Base-by-base conservation (phyloP, 2,888 invertebrate species). In the Drosophila mercatorum region DNA sequence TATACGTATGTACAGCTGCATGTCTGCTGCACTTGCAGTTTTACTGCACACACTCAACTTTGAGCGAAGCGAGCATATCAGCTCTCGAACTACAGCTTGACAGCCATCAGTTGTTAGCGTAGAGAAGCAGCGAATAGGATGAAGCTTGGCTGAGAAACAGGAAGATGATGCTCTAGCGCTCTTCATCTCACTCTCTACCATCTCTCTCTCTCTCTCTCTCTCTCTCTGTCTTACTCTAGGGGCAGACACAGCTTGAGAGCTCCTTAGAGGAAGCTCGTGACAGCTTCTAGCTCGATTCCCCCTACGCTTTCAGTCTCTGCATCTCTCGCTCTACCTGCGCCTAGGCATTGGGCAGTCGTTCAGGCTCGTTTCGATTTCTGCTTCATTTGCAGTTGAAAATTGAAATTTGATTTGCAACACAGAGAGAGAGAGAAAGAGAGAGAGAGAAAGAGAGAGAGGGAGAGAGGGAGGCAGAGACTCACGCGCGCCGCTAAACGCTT, bases 21-120 rank as follows among this genome's bases (percentile, higher is more conserved):
- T 17, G 28, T 38, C 14, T 64, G 64, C 46, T 49, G 31, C n/a
- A 59, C 65, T 36, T 52, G 59, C 73, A 57, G 17, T 65, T 72
- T 67, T 61, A 5, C 7, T 6, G 14, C n/a, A 28, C 10, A 14
- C 10, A 10, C 40, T 5, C 0, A 10, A 10, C 28, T 0, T 5
- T 36, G 31, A 34, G 31, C 7, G 12, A 34, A 34, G 34, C 34
- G 17, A 11, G 49, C 34, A 34, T 31, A 51, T 51, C 17, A 17
- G 49, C 0, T 41, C 28, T 5, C 17, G n/a, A 2, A 3, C 17
- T 17, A 17, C 43, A 43, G 43, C 8, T 8, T 43, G 17, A 17
- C 8, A 17, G 10, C 3, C 43, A 17, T 10, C 17, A 2, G 43
- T 2, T 17, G 43, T 43, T 10, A 17, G 43, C 11, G 22, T 5